A percentile compares a stretch with the other conserved stretches of the same genome.
Evolutionary conservation across 2,113 vertebrate species (phyloP).

Genomic region (Thunnus maccoyii): DNA sequence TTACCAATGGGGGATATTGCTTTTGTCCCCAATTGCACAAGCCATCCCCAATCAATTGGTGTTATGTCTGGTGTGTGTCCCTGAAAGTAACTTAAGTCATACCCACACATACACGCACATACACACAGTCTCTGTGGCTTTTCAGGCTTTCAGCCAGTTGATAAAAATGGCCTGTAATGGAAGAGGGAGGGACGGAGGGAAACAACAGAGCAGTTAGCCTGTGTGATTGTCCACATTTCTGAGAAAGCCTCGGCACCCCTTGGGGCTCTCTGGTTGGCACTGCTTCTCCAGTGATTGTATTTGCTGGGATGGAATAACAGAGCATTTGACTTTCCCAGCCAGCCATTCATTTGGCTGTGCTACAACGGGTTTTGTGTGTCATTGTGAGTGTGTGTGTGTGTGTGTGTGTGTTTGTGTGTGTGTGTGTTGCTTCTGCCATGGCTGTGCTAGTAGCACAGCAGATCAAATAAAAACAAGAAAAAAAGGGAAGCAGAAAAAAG

Average conservation of each 20-base stretch:
- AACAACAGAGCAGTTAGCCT: constrained; percentile 50
- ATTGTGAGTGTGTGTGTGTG: constrained; percentile 9
- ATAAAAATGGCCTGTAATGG: constrained; percentile 49
- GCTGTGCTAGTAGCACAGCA: constrained; percentile 31
- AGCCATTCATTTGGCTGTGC: constrained; percentile 50
- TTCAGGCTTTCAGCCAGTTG: constrained; percentile 20
- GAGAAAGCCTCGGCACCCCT: constrained; percentile 46
- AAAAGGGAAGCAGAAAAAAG: constrained; percentile 22
- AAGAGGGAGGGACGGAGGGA: constrained; percentile 24
- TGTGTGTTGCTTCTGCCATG: constrained; percentile 15
- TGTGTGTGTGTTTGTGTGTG: constrained; percentile 5
- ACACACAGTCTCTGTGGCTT: background rate
- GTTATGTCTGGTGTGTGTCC: too few relatives aligned
- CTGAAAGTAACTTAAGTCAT: too few relatives aligned
- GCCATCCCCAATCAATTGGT: too few relatives aligned
- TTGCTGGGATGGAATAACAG: constrained; percentile 61
- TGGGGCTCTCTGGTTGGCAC: constrained; percentile 55
- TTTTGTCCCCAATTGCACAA: too few relatives aligned
- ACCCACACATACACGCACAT: too few relatives aligned
- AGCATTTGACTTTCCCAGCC: constrained; percentile 62
- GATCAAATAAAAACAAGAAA: constrained; percentile 50
- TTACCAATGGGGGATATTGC: too few relatives aligned
- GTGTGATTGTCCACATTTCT: constrained; percentile 60
- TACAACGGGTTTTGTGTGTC: constrained; percentile 48
- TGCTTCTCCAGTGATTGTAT: constrained; percentile 59